These are phyloP conservation scores for Pectinophora gossypiella DNA, from an alignment of 1,140 invertebrate genomes.

Conservation along the genomic window DNA sequence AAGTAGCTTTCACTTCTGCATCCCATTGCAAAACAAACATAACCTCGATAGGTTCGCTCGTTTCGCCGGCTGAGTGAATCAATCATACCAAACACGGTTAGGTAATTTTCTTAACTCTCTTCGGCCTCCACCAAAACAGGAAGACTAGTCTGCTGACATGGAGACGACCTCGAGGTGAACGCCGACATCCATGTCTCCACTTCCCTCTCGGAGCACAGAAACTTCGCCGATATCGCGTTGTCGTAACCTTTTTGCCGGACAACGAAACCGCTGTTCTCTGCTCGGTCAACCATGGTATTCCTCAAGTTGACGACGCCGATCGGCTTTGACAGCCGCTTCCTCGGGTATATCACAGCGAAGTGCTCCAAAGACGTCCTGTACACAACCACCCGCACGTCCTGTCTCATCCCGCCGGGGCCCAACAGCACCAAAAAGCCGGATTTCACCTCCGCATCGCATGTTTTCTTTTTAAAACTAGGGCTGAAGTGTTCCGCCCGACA, in stretches of 20 bases:
- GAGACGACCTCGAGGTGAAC: slow-evolving; percentile 75
- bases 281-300: slow-evolving; percentile 76
- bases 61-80: slow-evolving; percentile 28
- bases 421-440: slow-evolving; percentile 78
- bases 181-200: slow-evolving; percentile 79
- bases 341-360: slow-evolving; percentile 81
- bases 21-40: slow-evolving; percentile 65
- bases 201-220: slow-evolving; percentile 76
- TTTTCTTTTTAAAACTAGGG: slow-evolving; percentile 46
- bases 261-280: slow-evolving; percentile 73
- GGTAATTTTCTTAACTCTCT: slow-evolving; percentile 54
- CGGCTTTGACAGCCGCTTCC: slow-evolving; percentile 79
- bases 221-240: slow-evolving; percentile 77
- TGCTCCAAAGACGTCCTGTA: slow-evolving; percentile 81
- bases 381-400: slow-evolving; percentile 79
- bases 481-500: slow-evolving; percentile 46
- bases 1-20: slow-evolving; percentile 64
- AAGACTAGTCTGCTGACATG: slow-evolving; percentile 73
- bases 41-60: slow-evolving; percentile 42
- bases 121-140: slow-evolving; percentile 81
- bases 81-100: slow-evolving; percentile 26
- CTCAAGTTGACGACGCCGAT: slow-evolving; percentile 79
- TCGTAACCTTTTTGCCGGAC: slow-evolving; percentile 79
- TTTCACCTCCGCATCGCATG: slow-evolving; percentile 79
- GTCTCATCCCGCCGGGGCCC: slow-evolving; percentile 76